Percentiles rank a stretch among this genome's conserved stretches.
Evolutionary conservation across 2,113 vertebrate species (phyloP).

Genomic region (Anseranas semipalmata): DNA sequence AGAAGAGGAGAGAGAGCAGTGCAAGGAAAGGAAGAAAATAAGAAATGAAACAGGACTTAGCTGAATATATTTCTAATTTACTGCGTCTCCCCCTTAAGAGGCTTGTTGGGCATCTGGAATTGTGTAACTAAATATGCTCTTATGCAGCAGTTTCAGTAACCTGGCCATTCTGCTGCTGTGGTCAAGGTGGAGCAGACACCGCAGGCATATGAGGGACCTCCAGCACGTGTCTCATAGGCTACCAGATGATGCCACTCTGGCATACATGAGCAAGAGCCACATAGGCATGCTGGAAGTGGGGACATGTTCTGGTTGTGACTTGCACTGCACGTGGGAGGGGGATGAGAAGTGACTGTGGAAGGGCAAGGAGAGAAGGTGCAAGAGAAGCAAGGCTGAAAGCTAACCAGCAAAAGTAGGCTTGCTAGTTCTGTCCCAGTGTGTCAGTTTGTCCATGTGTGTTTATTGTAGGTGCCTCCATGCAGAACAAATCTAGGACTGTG

Average conservation of each 20-base stretch:
- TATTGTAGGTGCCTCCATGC: background rate
- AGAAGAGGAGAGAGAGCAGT: background rate
- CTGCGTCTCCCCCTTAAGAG: background rate
- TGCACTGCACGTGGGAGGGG: fast-evolving
- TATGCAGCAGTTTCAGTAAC: background rate
- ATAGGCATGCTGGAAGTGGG: background rate
- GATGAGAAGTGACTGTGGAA: background rate
- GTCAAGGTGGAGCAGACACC: background rate
- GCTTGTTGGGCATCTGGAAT: background rate
- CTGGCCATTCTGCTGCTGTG: background rate
- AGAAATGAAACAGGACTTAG: background rate
- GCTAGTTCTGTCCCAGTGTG: background rate
- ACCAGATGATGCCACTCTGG: background rate
- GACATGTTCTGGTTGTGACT: background rate
- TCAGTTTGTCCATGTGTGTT: background rate
- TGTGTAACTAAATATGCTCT: background rate
- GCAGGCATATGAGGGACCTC: background rate
- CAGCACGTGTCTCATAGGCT: background rate
- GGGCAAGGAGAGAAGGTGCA: background rate
- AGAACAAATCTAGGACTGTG: background rate
- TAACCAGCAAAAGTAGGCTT: background rate
- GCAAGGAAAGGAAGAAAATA: background rate
- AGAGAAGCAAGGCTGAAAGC: background rate
- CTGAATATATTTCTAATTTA: background rate
- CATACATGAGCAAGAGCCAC: background rate